phyloP scores from a whole-genome alignment of 2,888 invertebrate genomes.

The Yponomeuta plumbellus region DNA sequence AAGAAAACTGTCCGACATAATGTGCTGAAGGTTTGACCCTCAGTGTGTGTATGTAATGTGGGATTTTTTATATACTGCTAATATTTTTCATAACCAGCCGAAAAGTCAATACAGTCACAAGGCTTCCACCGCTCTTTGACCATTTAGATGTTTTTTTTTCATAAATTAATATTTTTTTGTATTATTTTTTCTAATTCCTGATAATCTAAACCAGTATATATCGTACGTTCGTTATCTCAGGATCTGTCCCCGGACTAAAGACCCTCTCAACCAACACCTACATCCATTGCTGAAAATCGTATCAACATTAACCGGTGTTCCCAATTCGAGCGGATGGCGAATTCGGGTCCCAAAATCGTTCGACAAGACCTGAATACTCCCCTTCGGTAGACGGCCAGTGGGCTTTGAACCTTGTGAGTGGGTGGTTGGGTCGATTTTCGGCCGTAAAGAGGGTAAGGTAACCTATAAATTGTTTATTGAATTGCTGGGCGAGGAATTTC shows the following conservation, averaged over 20 bases:
- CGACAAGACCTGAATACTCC: constrained; percentile 12
- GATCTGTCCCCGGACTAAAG: constrained; percentile 22
- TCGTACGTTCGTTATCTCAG: constrained; percentile 7
- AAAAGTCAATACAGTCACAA: no score
- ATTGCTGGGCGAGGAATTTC: not conserved
- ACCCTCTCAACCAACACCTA: not conserved
- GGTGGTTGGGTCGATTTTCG: not conserved
- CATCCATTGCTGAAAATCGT: constrained; percentile 43
- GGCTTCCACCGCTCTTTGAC: no score
- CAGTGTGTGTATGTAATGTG: no score
- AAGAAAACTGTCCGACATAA: no score
- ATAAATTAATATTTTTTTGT: no score
- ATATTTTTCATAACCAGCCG: no score
- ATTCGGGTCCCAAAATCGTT: constrained; percentile 38
- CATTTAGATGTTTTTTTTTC: no score
- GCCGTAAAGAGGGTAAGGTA: not conserved
- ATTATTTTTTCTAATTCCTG: no score
- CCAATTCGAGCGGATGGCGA: constrained; percentile 48
- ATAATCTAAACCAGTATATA: no score
- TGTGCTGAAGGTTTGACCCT: no score
- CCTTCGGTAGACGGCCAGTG: constrained; percentile 19
- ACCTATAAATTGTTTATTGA: constrained; percentile 6
- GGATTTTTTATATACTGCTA: no score
- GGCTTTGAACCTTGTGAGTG: constrained; percentile 15
- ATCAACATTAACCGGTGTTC: constrained; percentile 47